These are phyloP conservation scores for Mobula birostris DNA, from an alignment of 2,113 vertebrate species.

Conservation along the genomic window DNA sequence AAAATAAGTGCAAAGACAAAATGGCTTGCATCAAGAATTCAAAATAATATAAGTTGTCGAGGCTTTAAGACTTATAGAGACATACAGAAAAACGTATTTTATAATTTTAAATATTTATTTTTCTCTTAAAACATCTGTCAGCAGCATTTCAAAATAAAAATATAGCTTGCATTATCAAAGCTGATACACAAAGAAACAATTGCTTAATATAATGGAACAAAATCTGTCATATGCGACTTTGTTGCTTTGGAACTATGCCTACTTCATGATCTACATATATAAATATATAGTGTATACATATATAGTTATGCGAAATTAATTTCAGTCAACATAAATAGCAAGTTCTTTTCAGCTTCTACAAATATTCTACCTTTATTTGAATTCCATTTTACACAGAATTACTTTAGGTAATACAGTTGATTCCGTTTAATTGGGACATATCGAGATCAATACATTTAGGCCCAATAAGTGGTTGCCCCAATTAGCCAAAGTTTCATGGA, in stretches of 20 bases:
- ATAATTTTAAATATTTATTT: slow-evolving; percentile 27
- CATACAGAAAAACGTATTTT: not conserved
- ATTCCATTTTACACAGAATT: not conserved
- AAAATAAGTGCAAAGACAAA: not conserved
- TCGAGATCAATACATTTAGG: too few relatives aligned
- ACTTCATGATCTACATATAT: not conserved
- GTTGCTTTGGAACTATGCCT: not conserved
- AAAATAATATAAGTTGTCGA: not conserved
- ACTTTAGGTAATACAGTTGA: not conserved
- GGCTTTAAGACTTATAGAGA: not conserved
- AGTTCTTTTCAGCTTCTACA: not conserved
- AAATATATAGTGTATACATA: not conserved
- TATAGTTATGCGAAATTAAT: too few relatives aligned
- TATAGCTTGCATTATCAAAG: not conserved
- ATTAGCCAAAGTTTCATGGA: too few relatives aligned
- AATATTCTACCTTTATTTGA: not conserved
- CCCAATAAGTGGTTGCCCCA: too few relatives aligned
- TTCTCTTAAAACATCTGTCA: not conserved
- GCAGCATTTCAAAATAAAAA: slow-evolving; percentile 13
- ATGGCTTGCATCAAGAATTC: not conserved
- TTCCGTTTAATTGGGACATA: too few relatives aligned
- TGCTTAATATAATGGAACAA: slow-evolving; percentile 1
- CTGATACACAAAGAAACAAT: slow-evolving; percentile 6
- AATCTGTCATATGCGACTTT: not conserved
- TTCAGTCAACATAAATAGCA: slow-evolving; percentile 4